A percentile compares a stretch with the other conserved stretches of the same genome.
Conservation (phyloP, 1,140 invertebrate genomes). For the Gryon sp. region DNA sequence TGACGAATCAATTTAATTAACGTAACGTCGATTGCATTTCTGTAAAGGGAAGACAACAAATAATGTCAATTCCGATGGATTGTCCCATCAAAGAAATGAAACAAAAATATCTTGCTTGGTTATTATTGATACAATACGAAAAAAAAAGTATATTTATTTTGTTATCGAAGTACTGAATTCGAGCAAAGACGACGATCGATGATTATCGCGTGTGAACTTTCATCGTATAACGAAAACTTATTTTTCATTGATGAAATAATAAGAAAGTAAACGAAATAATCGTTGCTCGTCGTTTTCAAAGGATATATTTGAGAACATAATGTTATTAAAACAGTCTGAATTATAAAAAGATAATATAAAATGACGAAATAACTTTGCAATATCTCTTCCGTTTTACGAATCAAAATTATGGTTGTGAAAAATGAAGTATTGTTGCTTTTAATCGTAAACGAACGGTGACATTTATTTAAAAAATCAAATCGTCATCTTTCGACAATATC, state of each 20-base stretch:
- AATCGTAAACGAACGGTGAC: constrained; percentile 8
- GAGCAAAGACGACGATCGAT: neutral
- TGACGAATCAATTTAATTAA: constrained; percentile 16
- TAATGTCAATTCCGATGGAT: constrained; percentile 14
- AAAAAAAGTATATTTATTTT: constrained; percentile 34
- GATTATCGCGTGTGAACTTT: neutral
- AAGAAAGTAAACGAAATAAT: neutral
- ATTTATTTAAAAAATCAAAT: constrained; percentile 24
- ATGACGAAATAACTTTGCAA: too few relatives aligned
- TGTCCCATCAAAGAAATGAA: neutral
- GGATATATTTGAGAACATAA: neutral
- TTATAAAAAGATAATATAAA: too few relatives aligned
- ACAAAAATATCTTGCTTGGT: constrained; percentile 4
- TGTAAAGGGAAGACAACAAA: neutral
- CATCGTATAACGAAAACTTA: neutral
- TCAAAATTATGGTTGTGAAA: constrained; percentile 46
- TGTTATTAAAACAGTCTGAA: constrained; percentile 1
- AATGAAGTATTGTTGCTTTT: constrained; percentile 3
- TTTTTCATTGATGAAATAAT: neutral
- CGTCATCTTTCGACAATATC: constrained; percentile 17
- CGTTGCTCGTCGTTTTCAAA: constrained; percentile 1
- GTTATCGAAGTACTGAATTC: constrained; percentile 16
- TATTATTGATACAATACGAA: constrained; percentile 16
- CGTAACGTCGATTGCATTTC: neutral
- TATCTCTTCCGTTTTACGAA: constrained; percentile 18